Conservation (phyloP, 2,113 vertebrate species). For the Fregata magnificens region DNA sequence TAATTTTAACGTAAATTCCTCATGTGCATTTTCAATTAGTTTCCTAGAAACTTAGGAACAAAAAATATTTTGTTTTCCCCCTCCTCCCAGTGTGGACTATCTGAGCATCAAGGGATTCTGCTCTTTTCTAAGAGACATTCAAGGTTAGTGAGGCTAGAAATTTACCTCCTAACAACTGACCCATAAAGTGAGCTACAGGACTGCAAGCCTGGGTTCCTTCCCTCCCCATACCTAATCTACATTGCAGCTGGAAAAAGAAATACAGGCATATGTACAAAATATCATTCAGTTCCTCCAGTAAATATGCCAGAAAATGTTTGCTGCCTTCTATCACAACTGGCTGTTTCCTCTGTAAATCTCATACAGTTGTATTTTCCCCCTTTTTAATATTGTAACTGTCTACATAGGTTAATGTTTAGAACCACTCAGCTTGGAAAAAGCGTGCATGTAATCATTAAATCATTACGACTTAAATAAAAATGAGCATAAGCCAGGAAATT, state of each 20-base stretch:
- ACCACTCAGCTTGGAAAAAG: background rate
- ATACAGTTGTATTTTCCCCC: background rate
- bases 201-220: background rate
- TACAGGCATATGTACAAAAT: background rate
- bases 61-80: background rate
- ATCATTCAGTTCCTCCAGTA: background rate
- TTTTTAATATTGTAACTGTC: background rate
- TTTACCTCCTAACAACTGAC: background rate
- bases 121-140: background rate
- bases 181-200: background rate
- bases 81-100: background rate
- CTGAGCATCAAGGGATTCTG: background rate
- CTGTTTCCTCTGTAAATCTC: background rate
- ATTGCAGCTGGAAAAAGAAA: background rate
- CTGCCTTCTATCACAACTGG: background rate
- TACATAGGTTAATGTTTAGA: background rate
- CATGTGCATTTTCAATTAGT: background rate
- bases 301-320: background rate
- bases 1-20: background rate
- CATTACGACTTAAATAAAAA: background rate
- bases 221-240: background rate
- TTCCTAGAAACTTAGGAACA: conserved; percentile 7
- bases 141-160: background rate
- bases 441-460: background rate
- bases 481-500: background rate